Base-by-base conservation (phyloP, 2,888 invertebrate genomes). In the Lutraria lutraria region DNA sequence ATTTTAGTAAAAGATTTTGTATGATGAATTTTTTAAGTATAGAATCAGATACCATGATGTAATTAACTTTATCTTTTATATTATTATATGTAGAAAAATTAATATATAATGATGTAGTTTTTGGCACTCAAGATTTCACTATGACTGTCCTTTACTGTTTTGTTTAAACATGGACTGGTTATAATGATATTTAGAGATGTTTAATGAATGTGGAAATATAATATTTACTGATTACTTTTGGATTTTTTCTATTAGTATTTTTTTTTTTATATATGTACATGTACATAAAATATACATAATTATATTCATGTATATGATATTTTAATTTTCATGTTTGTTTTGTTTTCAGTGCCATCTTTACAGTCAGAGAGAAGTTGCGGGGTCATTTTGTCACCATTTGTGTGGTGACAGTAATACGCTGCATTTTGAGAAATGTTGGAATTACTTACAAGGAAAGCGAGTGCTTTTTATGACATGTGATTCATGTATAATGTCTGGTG, bases 371-470 rank as follows among this genome's bases (percentile, higher is more conserved):
- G 94, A 97, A 87, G 97, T 97, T 12, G 97, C 97, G 85, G 98
- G 98, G 60, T 97, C 97, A 90, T 96, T 98, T n/a, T 98, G 98
- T 95, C 96, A 97, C 25, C 97, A 97, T 0, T 95, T 98, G 25
- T 98, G 98, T 95, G n/a, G n/a, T n/a, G 96, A 97, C 29, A 97
- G 97, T 52, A 96, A 97, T 87, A 97, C 97, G 72, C 97, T 96
- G 0, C 60, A 97, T 85, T 97, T 97, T 19, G 95, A 97, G 19
- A 97, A 97, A 15, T 98, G 98, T 94, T 97, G 97, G 92, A 97
- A 97, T 80, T 97, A 97, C 93, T 97, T 97, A 92, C 97, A 97
- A 63, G 97, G 97, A 31, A 98, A 98, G 96, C 97, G 87, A 34
- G 95, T 96, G 31, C 56, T 95, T 10, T 86, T 94, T 31, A 90